Evolutionary conservation across 2,113 vertebrate genomes (phyloP), one percentile per base, ranked within the genome.

Genomic region (Bucco capensis): DNA sequence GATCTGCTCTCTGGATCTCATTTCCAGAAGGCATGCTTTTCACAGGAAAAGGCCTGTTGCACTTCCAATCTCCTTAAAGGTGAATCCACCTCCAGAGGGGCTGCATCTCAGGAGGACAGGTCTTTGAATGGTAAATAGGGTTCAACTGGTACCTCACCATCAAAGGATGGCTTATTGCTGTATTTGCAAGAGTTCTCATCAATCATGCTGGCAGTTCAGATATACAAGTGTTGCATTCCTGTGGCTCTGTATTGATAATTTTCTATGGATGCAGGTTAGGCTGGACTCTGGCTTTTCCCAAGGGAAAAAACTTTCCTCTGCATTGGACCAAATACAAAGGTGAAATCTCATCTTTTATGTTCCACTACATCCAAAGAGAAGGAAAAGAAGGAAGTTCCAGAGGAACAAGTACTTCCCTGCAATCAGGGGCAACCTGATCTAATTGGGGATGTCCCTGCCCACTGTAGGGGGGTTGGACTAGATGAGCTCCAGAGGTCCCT

Each of bases 211-310:
- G 17, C 57, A 75, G 44, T 40, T 90, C n/a, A 72, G 46, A 37
- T 42, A 71, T 67, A 56, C 22, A 75, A 24, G 33, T 44, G 18
- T 46, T 82, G 19, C 53, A 53, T 24, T 75, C 46, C 71, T 1
- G 2, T 31, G 46, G 40, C 33, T 31, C 54, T 57, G 66, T 19
- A 28, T 9, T 0, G 0, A 28, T 23, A 61, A 17, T n/a, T 75
- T 84, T 61, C 57, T 82, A 17, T 3, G 2, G 44, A 71, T 60
- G 28, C 50, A 84, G 6, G 53, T 75, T 49, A 82, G 42, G 62
- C 38, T 89, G 62, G 18, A 87, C 54, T 53, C 37, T 22, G 28
- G 11, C 27, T 70, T 53, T 79, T 69, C 62, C 15, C 37, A 75
- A 16, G 19, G 28, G 28, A 89, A 86, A 38, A 65, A 30, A 13